Conservation (phyloP, 1,140 invertebrate genomes). For the Hestina assimilis region DNA sequence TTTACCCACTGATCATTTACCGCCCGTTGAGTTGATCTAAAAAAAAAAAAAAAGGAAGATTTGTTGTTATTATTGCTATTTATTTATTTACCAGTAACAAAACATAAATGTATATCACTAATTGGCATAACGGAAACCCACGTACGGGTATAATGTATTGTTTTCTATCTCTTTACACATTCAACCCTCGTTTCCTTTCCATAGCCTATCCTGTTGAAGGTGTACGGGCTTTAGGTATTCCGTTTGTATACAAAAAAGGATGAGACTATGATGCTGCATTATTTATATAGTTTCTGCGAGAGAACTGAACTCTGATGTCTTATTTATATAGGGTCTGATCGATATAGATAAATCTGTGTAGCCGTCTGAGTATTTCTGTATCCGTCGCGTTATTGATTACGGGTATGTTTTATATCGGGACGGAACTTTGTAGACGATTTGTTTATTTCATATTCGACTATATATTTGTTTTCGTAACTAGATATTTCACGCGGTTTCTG, state of each 20-base stretch:
- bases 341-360: conserved; percentile 11
- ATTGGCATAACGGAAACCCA: conserved; percentile 24
- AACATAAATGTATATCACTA: conserved; percentile 17
- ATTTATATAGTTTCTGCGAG: conserved; percentile 29
- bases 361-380: no score
- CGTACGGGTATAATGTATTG: conserved; percentile 38
- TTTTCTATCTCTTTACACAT: conserved; percentile 51
- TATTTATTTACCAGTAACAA: not conserved
- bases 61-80: no score
- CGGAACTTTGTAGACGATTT: no score
- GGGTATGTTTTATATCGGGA: no score
- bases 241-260: conserved; percentile 27
- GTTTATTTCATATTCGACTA: no score
- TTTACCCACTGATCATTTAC: no score
- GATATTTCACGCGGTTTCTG: no score
- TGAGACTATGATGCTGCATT: conserved; percentile 30
- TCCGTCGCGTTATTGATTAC: no score
- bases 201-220: conserved; percentile 34
- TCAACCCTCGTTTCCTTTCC: conserved; percentile 41
- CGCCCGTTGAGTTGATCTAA: no score
- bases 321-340: conserved; percentile 9
- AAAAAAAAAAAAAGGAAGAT: no score
- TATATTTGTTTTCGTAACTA: no score
- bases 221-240: conserved; percentile 36
- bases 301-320: conserved; percentile 14